These are phyloP conservation scores for Ceratosolen solmsi DNA, from an alignment of 1,140 invertebrate genomes.

Conservation along the genomic window DNA sequence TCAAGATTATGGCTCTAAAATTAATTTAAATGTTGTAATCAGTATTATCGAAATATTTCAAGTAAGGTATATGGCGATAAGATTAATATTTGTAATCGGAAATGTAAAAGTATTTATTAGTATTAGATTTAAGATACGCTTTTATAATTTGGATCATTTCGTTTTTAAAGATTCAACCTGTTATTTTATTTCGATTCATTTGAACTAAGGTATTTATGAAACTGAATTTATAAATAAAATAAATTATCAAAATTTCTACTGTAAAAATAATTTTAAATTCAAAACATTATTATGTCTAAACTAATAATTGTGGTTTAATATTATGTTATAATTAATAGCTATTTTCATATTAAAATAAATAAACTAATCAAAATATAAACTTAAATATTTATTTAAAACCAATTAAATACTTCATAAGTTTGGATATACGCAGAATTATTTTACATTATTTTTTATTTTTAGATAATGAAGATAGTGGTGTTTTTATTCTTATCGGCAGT, in stretches of 20 bases:
- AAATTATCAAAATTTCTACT: not conserved
- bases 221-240: not conserved
- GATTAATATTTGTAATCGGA: constrained; percentile 12
- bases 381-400: no score
- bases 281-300: no score
- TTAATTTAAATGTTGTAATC: constrained; percentile 36
- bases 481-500: not conserved
- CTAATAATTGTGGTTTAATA: no score
- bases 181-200: not conserved
- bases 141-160: constrained; percentile 23
- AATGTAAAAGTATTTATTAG: constrained; percentile 16
- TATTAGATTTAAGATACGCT: constrained; percentile 35
- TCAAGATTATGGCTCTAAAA: no score
- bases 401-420: no score
- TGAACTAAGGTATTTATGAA: constrained; percentile 10
- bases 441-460: constrained; percentile 20
- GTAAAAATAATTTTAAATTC: no score
- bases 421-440: no score
- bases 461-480: constrained; percentile 13
- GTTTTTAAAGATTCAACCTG: not conserved
- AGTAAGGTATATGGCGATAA: constrained; percentile 20
- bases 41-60: not conserved
- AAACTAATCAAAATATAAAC: no score
- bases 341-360: no score
- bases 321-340: no score